Conservation (phyloP, 2,888 invertebrate species). For the Digitonthophagus gazella region DNA sequence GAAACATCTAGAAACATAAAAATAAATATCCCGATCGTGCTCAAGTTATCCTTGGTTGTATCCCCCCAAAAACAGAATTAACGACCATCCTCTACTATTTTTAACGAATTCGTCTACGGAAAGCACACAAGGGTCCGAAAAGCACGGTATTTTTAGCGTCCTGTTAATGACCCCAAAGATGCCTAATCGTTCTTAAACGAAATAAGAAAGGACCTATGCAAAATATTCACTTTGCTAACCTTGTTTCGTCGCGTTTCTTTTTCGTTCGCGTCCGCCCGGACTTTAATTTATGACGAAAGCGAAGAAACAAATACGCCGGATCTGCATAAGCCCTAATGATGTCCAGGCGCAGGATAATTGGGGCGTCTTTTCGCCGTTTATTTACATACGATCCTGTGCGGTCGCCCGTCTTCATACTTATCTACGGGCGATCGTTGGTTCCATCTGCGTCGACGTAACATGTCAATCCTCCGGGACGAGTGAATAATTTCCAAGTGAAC, state of each 20-base stretch:
- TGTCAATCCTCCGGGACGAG: constrained; percentile 12
- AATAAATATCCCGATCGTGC: neutral
- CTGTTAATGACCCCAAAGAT: neutral
- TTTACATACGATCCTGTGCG: constrained; percentile 23
- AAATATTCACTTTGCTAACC: no score
- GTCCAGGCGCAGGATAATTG: constrained; percentile 21
- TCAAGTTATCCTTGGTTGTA: neutral
- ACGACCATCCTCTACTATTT: neutral
- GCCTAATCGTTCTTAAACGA: neutral
- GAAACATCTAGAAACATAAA: no score
- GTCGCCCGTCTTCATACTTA: constrained; percentile 28
- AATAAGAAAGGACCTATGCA: no score
- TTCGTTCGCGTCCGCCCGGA: neutral
- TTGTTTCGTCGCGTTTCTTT: neutral
- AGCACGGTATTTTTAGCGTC: neutral
- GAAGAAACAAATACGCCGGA: constrained; percentile 15
- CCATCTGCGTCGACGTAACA: constrained; percentile 10
- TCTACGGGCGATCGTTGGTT: constrained; percentile 22
- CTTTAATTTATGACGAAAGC: constrained; percentile 12
- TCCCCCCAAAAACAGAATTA: neutral
- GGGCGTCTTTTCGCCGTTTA: constrained; percentile 17
- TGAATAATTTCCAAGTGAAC: neutral
- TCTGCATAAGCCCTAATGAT: constrained; percentile 24
- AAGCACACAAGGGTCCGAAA: neutral
- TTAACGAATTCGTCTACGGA: neutral